Conservation (phyloP, 2,113 vertebrate genomes). For the Marcusenius ussheri region DNA sequence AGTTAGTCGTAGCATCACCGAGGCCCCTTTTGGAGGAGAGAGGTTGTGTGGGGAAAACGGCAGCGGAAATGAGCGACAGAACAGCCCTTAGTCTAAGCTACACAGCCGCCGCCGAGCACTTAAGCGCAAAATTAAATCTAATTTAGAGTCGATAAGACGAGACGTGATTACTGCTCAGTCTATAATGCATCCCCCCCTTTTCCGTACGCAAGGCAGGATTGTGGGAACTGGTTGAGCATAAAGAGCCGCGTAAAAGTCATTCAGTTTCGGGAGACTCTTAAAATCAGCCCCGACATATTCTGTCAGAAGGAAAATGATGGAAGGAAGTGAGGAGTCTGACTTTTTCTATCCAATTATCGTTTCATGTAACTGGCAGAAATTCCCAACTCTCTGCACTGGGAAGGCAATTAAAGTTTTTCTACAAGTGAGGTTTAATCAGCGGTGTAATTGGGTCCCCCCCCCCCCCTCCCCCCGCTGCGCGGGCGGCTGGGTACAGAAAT, state of each 20-base stretch:
- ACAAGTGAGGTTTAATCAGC: constrained; percentile 67
- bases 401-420: constrained; percentile 47
- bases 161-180: constrained; percentile 20
- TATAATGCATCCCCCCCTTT: constrained; percentile 15
- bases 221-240: constrained; percentile 34
- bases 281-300: constrained; percentile 17
- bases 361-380: constrained; percentile 25
- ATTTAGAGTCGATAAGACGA: constrained; percentile 29
- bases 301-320: constrained; percentile 4
- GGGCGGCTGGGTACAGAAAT: constrained; percentile 24
- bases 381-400: constrained; percentile 30
- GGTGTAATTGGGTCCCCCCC: constrained; percentile 69
- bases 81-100: constrained; percentile 5
- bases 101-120: constrained; percentile 32
- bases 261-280: neutral
- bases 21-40: constrained; percentile 1
- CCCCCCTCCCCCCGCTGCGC: constrained; percentile 67
- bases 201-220: constrained; percentile 31
- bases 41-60: constrained; percentile 22
- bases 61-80: constrained; percentile 9
- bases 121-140: constrained; percentile 30
- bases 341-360: constrained; percentile 22
- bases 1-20: neutral
- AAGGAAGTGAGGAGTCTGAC: constrained; percentile 6
- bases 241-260: neutral